A percentile compares a stretch with the other conserved stretches of the same genome.
These are phyloP conservation scores for Nezara viridula DNA, from an alignment of 2,888 invertebrate species.

Conservation along the genomic window DNA sequence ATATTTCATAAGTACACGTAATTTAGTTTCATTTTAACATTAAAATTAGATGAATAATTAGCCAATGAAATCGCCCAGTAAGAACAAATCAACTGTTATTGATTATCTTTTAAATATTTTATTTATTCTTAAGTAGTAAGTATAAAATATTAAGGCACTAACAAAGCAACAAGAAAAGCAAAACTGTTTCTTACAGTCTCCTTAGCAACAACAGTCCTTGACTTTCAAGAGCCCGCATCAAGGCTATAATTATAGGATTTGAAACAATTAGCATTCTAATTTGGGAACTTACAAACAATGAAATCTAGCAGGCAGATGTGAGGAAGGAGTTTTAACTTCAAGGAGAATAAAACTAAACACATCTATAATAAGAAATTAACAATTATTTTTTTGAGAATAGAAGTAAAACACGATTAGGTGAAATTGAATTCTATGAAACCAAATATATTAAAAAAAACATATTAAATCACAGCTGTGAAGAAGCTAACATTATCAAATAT, in stretches of 20 bases:
- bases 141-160: no score
- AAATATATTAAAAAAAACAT: no score
- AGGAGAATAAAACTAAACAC: not conserved
- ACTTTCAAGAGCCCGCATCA: not conserved
- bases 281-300: constrained; percentile 21
- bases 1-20: no score
- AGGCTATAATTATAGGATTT: constrained; percentile 25
- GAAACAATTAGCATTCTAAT: constrained; percentile 22
- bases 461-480: no score
- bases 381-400: not conserved
- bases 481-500: no score
- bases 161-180: not conserved
- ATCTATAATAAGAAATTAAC: not conserved
- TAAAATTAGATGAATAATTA: no score
- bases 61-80: no score
- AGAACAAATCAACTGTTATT: no score
- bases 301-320: not conserved
- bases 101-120: no score
- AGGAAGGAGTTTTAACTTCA: not conserved
- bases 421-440: not conserved
- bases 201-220: not conserved
- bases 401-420: not conserved
- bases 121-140: no score
- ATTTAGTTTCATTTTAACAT: no score
- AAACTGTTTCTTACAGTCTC: not conserved